A percentile compares a stretch with the other conserved stretches of the same genome.
These are phyloP conservation scores for Trisateles emortualis DNA, from an alignment of 2,888 invertebrate species.

Conservation along the genomic window DNA sequence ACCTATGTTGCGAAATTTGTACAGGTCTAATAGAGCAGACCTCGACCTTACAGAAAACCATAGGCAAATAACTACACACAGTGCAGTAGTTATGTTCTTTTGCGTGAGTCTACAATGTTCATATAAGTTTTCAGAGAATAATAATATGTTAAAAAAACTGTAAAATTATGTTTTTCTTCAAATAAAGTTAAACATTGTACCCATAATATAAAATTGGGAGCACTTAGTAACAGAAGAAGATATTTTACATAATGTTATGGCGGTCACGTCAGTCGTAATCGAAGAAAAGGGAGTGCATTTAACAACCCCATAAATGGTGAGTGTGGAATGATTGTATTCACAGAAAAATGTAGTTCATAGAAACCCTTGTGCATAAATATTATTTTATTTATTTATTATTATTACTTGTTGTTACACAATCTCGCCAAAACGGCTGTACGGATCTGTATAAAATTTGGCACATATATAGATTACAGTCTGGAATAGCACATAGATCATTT, in stretches of 20 bases:
- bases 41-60: too few species aligned
- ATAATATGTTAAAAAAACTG: too few species aligned
- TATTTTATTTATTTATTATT: not conserved
- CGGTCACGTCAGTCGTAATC: slow-evolving; percentile 1
- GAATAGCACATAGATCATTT: too few species aligned
- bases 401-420: too few species aligned
- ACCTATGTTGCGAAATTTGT: not conserved
- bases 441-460: too few species aligned
- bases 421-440: too few species aligned
- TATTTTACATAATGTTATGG: not conserved
- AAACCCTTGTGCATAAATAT: not conserved
- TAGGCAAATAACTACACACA: too few species aligned
- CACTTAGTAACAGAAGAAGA: not conserved
- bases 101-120: too few species aligned
- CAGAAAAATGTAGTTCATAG: not conserved
- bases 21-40: not conserved
- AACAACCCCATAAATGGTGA: not conserved
- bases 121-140: too few species aligned
- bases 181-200: not conserved
- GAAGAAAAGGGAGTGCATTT: not conserved
- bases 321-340: not conserved
- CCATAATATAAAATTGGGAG: not conserved
- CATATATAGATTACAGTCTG: too few species aligned
- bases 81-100: too few species aligned
- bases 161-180: not conserved